These are phyloP conservation scores for Phaenicophaeus curvirostris DNA, from an alignment of 2,797 vertebrate species.

Conservation along the genomic window DNA sequence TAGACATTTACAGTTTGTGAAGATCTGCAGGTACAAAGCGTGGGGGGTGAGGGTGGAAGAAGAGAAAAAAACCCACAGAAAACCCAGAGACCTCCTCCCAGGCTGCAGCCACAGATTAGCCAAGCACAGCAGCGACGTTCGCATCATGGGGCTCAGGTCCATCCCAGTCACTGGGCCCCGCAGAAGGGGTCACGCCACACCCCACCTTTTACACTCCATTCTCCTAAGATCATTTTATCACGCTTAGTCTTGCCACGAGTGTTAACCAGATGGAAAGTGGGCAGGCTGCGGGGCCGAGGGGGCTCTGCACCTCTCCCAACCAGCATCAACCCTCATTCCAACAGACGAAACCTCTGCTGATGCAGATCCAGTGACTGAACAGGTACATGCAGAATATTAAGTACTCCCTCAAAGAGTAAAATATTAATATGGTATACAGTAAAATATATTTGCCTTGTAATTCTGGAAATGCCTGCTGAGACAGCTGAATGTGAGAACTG, in stretches of 20 bases:
- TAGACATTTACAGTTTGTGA: background rate
- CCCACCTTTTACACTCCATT: background rate
- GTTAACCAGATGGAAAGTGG: fast-evolving
- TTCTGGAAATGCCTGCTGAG: background rate
- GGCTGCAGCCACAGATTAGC: background rate
- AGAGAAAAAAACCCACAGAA: background rate
- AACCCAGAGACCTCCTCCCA: background rate
- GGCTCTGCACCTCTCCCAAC: background rate
- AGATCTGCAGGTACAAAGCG: background rate
- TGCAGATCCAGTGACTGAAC: fast-evolving
- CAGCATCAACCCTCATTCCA: fast-evolving
- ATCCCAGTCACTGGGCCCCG: background rate
- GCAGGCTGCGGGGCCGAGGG: background rate
- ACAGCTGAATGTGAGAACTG: background rate
- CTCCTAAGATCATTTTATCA: fast-evolving
- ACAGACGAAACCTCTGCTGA: background rate
- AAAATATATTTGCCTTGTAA: background rate
- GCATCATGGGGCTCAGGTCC: fast-evolving
- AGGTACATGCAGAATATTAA: background rate
- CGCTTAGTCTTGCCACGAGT: fast-evolving
- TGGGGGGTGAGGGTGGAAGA: too few relatives aligned
- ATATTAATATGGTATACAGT: background rate
- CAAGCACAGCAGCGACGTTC: fast-evolving
- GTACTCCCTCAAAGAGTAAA: background rate
- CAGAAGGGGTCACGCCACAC: background rate